Evolutionary conservation across 1,140 invertebrate genomes (phyloP), one percentile per base, ranked within the genome.

Genomic region (Tetragonula clypearis): DNA sequence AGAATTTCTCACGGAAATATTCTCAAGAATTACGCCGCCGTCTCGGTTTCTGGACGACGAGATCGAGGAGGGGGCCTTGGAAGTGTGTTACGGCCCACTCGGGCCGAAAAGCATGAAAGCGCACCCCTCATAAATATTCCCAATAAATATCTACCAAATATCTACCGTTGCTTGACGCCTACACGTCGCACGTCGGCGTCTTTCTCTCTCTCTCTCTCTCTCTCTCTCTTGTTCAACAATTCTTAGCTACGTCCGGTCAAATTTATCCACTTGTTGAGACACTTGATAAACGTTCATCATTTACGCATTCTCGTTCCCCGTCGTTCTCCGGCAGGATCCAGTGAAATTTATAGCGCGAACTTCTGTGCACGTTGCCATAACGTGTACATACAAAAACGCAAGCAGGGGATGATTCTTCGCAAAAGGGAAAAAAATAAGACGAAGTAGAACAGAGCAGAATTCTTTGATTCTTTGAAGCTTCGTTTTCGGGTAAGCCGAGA

Each of bases 121-220:
- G 66, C 79, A 88, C 75, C 87, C 84, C 76, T 89, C 84, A 85
- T 88, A 89, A 89, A 89, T 88, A 89, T 86, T 89, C 73, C 41
- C 87, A 88, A 82, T 88, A 89, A 89, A 89, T 89, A 86, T 49
- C 84, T 66, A 41, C 30, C 86, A 78, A 30, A 82, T 88, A 85
- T 74, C 87, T 88, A 88, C 86, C 75, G 87, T 89, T 89, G 75
- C 41, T 69, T 56, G 53, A 88, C 87, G 87, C 87, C 87, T 79
- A 88, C 41, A 49, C 87, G 87, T 79, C 72, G 65, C 26, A 55
- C 68, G 41, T 53, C 53, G 68, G 62, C 79, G 26, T 71, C 56
- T n/a, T 66, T 49, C n/a, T 77, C 73, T 84, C 41, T 53, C 41
- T 71, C 49, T n/a, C 72, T 49, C 1, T 30, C 30, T 30, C 30